Evolutionary conservation across 2,113 vertebrate species (phyloP).

Genomic region (Zosterops pallidus): DNA sequence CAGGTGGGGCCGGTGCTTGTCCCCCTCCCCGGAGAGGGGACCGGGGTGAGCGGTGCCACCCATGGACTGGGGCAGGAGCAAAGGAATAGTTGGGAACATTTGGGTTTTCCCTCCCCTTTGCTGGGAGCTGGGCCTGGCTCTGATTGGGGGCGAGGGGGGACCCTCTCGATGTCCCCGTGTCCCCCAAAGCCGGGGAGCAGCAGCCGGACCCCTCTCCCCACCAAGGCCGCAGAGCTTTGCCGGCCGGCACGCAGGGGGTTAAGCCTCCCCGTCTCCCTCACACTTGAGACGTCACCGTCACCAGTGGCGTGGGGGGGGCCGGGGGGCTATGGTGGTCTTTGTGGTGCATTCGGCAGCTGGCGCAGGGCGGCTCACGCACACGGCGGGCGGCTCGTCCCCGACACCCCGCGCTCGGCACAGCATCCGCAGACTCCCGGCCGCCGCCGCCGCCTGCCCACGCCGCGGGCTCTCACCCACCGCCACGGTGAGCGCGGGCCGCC

Average conservation of each 20-base stretch:
- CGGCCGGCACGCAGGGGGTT: slow-evolving; percentile 47
- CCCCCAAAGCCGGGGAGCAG: neutral
- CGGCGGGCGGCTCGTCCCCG: neutral
- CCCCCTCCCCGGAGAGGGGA: neutral
- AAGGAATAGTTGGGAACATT: neutral
- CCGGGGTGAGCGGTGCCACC: accelerated
- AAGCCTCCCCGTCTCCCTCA: slow-evolving; percentile 56
- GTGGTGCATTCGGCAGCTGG: slow-evolving; percentile 59
- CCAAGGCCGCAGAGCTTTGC: neutral
- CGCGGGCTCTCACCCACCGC: neutral
- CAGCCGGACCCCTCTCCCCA: neutral
- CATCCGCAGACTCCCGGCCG: neutral
- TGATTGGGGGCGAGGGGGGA: accelerated
- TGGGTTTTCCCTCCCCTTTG: neutral
- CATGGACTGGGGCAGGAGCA: neutral
- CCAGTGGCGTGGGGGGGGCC: slow-evolving; percentile 45
- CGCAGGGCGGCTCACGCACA: slow-evolving; percentile 19
- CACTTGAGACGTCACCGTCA: slow-evolving; percentile 68
- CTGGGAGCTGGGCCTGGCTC: neutral
- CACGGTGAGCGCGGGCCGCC: slow-evolving; percentile 39
- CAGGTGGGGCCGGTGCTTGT: accelerated
- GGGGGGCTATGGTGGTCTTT: slow-evolving; percentile 68
- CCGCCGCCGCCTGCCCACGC: neutral
- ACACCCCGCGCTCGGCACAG: neutral
- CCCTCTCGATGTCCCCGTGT: accelerated